These are phyloP conservation scores for Drosophila dives DNA, from an alignment of 2,888 invertebrate genomes.

Conservation along the genomic window DNA sequence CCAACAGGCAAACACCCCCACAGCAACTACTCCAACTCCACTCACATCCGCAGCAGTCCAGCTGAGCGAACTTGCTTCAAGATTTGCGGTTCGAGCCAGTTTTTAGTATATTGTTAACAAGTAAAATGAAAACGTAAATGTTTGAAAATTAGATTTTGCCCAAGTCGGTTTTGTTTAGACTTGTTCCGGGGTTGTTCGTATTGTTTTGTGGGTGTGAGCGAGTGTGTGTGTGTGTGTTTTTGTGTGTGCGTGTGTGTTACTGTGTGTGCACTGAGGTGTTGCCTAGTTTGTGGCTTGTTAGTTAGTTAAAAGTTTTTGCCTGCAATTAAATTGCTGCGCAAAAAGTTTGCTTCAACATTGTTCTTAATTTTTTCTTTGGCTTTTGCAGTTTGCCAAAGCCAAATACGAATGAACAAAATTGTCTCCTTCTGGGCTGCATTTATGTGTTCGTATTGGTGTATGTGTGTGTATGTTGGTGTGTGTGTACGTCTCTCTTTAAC, in stretches of 20 bases:
- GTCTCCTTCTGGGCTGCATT: slow-evolving; percentile 50
- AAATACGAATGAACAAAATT: slow-evolving; percentile 76
- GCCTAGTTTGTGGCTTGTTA: slow-evolving; percentile 79
- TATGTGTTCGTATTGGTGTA: slow-evolving; percentile 11
- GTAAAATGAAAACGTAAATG: slow-evolving; percentile 80
- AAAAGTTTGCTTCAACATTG: slow-evolving; percentile 74
- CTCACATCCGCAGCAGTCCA: not conserved
- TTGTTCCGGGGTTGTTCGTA: slow-evolving; percentile 20
- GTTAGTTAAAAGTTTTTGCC: slow-evolving; percentile 80
- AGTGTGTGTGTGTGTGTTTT: slow-evolving; percentile 13
- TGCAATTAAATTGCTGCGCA: slow-evolving; percentile 80
- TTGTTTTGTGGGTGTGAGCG: slow-evolving; percentile 19
- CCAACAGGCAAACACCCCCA: not conserved
- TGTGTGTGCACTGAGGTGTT: slow-evolving; percentile 74
- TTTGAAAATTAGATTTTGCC: slow-evolving; percentile 78
- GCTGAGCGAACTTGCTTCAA: slow-evolving; percentile 37
- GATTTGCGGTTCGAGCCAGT: slow-evolving; percentile 49
- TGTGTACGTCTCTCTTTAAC: slow-evolving; percentile 16
- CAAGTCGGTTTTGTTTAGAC: slow-evolving; percentile 70
- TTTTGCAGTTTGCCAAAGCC: slow-evolving; percentile 72
- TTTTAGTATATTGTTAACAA: slow-evolving; percentile 73
- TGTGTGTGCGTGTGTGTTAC: slow-evolving; percentile 27
- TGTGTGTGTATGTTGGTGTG: slow-evolving; percentile 18
- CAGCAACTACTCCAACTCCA: not conserved
- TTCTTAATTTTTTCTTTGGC: slow-evolving; percentile 72